Percentiles rank a stretch among this genome's conserved stretches.
Evolutionary conservation across 2,888 invertebrate species (phyloP).

Genomic region (Margaritifera margaritifera): DNA sequence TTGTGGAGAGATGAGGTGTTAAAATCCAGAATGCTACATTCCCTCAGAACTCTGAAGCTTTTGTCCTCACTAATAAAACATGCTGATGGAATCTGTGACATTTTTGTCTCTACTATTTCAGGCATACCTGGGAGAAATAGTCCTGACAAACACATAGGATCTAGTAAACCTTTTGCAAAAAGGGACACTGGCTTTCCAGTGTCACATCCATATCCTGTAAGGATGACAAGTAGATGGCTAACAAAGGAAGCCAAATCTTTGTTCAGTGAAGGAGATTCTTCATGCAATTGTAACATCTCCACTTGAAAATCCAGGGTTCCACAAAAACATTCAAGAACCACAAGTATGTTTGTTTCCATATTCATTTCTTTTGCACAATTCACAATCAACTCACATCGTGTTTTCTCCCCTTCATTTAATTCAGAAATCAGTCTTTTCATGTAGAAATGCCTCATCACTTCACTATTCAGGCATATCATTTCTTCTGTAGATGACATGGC

Average conservation of each 20-base stretch:
- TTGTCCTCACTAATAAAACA: too few species aligned
- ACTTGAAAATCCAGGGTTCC: slow-evolving; percentile 18
- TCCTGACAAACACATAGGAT: neutral
- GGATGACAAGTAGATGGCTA: neutral
- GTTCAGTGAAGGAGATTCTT: slow-evolving; percentile 9
- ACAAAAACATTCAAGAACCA: slow-evolving; percentile 13
- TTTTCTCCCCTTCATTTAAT: slow-evolving; percentile 13
- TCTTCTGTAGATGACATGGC: neutral
- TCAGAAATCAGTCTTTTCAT: slow-evolving; percentile 8
- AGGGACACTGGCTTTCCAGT: neutral
- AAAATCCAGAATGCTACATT: too few species aligned
- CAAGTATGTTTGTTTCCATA: neutral
- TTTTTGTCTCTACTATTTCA: neutral
- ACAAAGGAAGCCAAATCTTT: slow-evolving; percentile 10
- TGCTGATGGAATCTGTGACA: neutral
- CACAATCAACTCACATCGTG: slow-evolving; percentile 2
- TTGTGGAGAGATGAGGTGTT: too few species aligned
- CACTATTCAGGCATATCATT: slow-evolving; percentile 1
- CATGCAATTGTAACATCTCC: slow-evolving; percentile 4
- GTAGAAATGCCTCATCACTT: slow-evolving; percentile 16
- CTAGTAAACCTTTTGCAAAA: slow-evolving; percentile 7
- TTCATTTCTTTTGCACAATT: neutral
- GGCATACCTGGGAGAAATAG: slow-evolving; percentile 11
- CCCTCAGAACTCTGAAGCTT: too few species aligned
- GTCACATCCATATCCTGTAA: neutral